A percentile compares a stretch with the other conserved stretches of the same genome.
phyloP scores from a whole-genome alignment of 2,797 vertebrate species.

The Sebastes goodei region DNA sequence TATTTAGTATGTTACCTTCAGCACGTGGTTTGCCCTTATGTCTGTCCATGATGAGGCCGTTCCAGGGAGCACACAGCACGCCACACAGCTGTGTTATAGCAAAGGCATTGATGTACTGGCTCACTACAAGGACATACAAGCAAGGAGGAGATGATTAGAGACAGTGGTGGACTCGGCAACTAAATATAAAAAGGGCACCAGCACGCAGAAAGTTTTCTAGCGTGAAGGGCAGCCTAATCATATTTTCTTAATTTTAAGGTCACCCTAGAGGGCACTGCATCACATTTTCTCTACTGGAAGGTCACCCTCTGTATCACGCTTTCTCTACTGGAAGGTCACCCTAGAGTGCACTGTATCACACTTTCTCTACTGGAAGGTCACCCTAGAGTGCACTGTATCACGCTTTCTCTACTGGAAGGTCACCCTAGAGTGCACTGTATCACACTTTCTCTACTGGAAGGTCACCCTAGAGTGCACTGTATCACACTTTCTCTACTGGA shows the following conservation, averaged over 20 bases:
- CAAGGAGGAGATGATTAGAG: not conserved
- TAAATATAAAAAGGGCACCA: no score
- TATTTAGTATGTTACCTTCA: slow-evolving; percentile 59
- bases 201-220: no score
- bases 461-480: accelerated
- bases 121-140: slow-evolving; percentile 80
- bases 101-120: slow-evolving; percentile 91
- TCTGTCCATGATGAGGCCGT: slow-evolving; percentile 91
- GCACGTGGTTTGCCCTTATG: slow-evolving; percentile 81
- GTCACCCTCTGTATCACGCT: no score
- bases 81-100: slow-evolving; percentile 92
- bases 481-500: no score
- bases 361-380: no score
- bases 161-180: no score
- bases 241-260: no score
- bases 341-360: accelerated
- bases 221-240: no score
- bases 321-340: accelerated
- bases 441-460: no score
- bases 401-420: accelerated
- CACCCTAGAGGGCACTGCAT: accelerated
- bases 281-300: accelerated
- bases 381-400: accelerated
- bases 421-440: accelerated
- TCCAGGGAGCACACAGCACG: slow-evolving; percentile 93